Conservation (phyloP, 1,140 invertebrate species). For the Lepidurus couesii region DNA sequence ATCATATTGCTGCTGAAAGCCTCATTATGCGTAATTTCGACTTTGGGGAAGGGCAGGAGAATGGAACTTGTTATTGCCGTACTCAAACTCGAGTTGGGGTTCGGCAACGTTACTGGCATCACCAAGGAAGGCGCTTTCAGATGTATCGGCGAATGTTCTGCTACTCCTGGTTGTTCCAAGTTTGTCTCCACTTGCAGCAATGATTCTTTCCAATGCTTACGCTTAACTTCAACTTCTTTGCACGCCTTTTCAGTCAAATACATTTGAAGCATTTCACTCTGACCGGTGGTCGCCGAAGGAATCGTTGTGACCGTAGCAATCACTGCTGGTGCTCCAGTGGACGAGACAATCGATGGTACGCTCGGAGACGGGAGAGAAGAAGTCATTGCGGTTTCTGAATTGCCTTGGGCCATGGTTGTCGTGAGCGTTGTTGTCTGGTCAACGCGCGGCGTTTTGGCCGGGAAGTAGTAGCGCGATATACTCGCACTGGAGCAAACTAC, state of each 20-base stretch:
- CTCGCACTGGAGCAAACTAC: neutral
- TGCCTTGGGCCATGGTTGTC: conserved; percentile 24
- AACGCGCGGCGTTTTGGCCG: neutral
- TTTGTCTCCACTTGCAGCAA: neutral
- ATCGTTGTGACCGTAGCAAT: neutral
- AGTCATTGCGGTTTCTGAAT: conserved; percentile 51
- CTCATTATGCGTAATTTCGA: neutral
- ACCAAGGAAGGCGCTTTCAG: neutral
- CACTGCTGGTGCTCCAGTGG: conserved; percentile 14
- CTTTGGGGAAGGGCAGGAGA: neutral
- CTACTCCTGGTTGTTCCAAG: neutral
- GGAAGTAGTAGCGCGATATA: neutral
- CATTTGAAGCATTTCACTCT: conserved; percentile 55
- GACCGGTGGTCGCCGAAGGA: neutral
- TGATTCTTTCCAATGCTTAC: conserved; percentile 44
- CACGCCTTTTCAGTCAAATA: conserved; percentile 70
- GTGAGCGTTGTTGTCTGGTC: conserved; percentile 31
- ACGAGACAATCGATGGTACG: conserved; percentile 55
- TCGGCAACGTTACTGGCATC: conserved; percentile 13
- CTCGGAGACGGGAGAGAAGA: conserved; percentile 54
- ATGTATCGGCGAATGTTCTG: conserved; percentile 34
- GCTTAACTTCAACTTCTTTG: conserved; percentile 66
- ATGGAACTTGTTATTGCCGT: neutral
- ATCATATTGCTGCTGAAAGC: neutral
- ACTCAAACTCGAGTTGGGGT: neutral